phyloP scores from a whole-genome alignment of 2,797 vertebrate genomes.

The Yasuhikotakia modesta region DNA sequence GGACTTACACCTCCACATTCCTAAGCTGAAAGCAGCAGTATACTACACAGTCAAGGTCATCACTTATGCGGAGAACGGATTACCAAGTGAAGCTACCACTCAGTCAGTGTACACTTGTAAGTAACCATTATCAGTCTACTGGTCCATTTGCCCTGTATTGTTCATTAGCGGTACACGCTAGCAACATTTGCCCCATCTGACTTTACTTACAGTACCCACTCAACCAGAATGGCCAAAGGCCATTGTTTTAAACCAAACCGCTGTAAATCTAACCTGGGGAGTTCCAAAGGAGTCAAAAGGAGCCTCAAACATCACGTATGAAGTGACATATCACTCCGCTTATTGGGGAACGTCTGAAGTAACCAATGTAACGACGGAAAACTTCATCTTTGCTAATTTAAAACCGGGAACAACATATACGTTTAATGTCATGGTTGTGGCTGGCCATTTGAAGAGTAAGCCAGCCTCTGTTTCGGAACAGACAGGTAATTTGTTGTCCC shows the following conservation, averaged over 20 bases:
- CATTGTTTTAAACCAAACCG: fast-evolving
- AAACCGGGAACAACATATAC: constrained; percentile 55
- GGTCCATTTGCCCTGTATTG: not conserved
- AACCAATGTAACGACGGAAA: fast-evolving
- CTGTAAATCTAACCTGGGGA: constrained; percentile 47
- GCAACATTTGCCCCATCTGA: not conserved
- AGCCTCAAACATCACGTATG: fast-evolving
- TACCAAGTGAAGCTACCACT: fast-evolving
- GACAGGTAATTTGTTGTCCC: constrained; percentile 63
- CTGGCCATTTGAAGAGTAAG: fast-evolving
- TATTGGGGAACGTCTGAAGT: constrained; percentile 43
- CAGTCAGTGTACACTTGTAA: constrained; percentile 55
- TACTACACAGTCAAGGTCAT: constrained; percentile 55
- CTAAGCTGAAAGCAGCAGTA: fast-evolving
- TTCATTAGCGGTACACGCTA: not conserved
- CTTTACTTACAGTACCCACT: constrained; percentile 53
- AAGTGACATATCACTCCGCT: fast-evolving
- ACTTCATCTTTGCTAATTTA: fast-evolving
- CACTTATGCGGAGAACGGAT: not conserved
- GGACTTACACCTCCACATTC: fast-evolving
- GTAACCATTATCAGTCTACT: constrained; percentile 31
- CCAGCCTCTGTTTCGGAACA: fast-evolving
- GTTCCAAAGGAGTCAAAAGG: fast-evolving
- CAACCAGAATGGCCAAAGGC: fast-evolving
- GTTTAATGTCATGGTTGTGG: not conserved